Evolutionary conservation across 2,113 vertebrate species (phyloP).

Genomic region (Atractosteus spatula): DNA sequence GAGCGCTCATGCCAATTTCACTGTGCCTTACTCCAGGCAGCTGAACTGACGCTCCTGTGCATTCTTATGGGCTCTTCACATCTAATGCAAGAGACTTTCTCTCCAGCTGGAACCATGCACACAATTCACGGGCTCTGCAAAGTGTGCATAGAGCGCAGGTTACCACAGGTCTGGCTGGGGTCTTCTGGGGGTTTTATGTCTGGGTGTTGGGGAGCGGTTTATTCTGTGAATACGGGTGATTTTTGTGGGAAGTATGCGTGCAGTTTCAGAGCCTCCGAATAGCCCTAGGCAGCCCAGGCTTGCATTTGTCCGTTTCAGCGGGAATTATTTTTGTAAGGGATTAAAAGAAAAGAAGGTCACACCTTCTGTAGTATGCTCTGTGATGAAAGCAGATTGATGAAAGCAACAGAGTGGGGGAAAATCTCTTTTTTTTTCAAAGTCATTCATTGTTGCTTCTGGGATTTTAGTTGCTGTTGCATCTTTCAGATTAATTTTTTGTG

Average conservation of each 20-base stretch:
- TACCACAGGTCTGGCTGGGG: slow-evolving; percentile 72
- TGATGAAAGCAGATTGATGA: too few species aligned
- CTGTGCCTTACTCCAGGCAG: slow-evolving; percentile 66
- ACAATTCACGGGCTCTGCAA: slow-evolving; percentile 82
- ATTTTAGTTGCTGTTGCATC: too few species aligned
- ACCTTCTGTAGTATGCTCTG: too few species aligned
- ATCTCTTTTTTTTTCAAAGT: too few species aligned
- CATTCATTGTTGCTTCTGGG: too few species aligned
- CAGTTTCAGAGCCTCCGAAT: too few species aligned
- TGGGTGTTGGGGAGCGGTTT: not conserved
- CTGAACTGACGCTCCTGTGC: slow-evolving; percentile 27
- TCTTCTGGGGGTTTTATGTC: not conserved
- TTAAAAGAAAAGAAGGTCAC: too few species aligned
- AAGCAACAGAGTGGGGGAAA: too few species aligned
- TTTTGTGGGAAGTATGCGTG: not conserved
- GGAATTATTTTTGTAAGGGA: too few species aligned
- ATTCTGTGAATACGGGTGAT: not conserved
- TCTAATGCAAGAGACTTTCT: slow-evolving; percentile 29
- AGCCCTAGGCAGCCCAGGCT: too few species aligned
- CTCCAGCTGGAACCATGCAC: slow-evolving; percentile 67
- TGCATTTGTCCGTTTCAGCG: too few species aligned
- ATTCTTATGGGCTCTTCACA: slow-evolving; percentile 44
- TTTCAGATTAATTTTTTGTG: too few species aligned
- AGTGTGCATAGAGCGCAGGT: slow-evolving; percentile 81
- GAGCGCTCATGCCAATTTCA: slow-evolving; percentile 82